These are phyloP conservation scores for Decapterus maruadsi DNA, from an alignment of 2,797 vertebrate genomes.

Conservation along the genomic window DNA sequence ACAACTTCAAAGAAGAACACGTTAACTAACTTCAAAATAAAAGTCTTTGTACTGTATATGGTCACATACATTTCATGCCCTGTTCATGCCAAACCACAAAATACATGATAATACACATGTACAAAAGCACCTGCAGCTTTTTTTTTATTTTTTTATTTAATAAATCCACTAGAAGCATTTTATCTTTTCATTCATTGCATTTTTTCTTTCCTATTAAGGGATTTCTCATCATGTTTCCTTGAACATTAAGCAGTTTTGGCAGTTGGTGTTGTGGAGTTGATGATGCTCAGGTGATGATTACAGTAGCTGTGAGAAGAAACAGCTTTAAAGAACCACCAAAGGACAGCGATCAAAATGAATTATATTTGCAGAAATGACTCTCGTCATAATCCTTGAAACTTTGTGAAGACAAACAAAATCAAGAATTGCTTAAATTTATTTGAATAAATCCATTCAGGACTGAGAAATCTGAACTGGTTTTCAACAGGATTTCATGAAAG, in stretches of 20 bases:
- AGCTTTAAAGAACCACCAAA: slow-evolving; percentile 14
- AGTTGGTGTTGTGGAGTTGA: slow-evolving; percentile 5
- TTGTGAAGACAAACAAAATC: slow-evolving; percentile 14
- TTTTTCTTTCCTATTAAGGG: too few species aligned
- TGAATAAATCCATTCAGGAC: neutral
- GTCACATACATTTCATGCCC: neutral
- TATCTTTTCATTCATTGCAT: too few species aligned
- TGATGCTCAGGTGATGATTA: slow-evolving; percentile 34
- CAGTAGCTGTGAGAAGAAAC: slow-evolving; percentile 11
- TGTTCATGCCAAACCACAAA: neutral
- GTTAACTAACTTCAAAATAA: neutral
- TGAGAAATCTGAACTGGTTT: neutral
- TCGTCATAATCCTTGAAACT: slow-evolving; percentile 34
- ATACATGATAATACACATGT: neutral
- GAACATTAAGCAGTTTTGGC: slow-evolving; percentile 8
- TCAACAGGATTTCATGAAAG: neutral
- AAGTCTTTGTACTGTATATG: neutral
- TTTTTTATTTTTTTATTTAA: too few species aligned
- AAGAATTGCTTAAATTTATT: slow-evolving; percentile 7
- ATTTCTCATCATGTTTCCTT: slow-evolving; percentile 1
- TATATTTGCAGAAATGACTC: slow-evolving; percentile 1
- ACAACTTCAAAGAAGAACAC: too few species aligned
- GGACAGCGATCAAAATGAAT: slow-evolving; percentile 19
- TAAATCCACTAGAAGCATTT: too few species aligned
- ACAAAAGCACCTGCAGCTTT: neutral